These are phyloP conservation scores for Jaculus jaculus DNA, from an alignment of 2,113 vertebrate genomes.

Conservation along the genomic window DNA sequence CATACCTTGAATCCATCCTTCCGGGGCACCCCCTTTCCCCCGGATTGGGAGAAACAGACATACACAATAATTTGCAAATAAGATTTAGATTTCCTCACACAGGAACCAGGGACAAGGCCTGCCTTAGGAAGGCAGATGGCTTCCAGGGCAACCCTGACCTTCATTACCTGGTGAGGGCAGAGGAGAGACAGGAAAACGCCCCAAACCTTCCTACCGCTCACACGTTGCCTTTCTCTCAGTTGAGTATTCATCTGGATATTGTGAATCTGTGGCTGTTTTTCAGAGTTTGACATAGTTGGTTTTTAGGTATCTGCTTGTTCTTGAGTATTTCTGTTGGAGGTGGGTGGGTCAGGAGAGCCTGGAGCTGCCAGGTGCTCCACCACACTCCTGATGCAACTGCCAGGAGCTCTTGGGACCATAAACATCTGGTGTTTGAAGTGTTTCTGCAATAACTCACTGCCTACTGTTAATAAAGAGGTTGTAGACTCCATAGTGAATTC, in stretches of 20 bases:
- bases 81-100: background rate
- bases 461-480: background rate
- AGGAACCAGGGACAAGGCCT: background rate
- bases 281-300: background rate
- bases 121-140: background rate
- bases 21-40: too few relatives aligned
- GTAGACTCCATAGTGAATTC: too few relatives aligned
- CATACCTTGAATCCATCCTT: background rate
- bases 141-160: background rate
- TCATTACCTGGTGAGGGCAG: too few relatives aligned
- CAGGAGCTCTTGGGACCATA: background rate
- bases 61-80: background rate
- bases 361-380: background rate
- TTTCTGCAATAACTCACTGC: constrained; percentile 26
- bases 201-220: background rate
- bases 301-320: background rate
- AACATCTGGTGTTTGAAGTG: background rate
- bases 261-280: background rate
- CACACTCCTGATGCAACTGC: background rate
- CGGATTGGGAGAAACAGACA: background rate
- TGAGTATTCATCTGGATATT: background rate
- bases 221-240: background rate
- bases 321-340: background rate
- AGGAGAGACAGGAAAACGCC: background rate
- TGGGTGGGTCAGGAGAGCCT: background rate